These are phyloP conservation scores for Chrysopa pallens DNA, from an alignment of 1,140 invertebrate species.

Conservation along the genomic window DNA sequence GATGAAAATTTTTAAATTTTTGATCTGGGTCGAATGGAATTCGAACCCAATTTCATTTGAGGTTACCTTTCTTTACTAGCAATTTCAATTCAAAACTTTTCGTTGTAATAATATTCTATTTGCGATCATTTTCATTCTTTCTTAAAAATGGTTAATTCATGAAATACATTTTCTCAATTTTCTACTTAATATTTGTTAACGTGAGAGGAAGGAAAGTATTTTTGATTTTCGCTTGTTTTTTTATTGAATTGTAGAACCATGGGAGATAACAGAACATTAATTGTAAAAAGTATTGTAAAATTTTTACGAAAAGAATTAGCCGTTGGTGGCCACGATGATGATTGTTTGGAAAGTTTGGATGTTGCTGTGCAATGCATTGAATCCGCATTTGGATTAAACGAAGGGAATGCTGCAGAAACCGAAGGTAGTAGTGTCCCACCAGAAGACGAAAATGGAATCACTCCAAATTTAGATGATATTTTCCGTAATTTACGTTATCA, in stretches of 20 bases:
- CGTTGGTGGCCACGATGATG: conserved; percentile 22
- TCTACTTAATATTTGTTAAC: too few relatives aligned
- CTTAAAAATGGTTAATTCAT: too few relatives aligned
- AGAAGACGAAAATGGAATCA: conserved; percentile 2
- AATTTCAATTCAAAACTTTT: too few relatives aligned
- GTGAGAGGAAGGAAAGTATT: too few relatives aligned
- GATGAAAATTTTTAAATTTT: too few relatives aligned
- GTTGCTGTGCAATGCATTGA: conserved; percentile 63
- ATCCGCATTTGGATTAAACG: conserved; percentile 37
- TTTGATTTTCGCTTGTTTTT: too few relatives aligned
- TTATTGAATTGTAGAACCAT: not conserved
- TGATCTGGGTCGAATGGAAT: too few relatives aligned
- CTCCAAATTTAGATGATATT: not conserved
- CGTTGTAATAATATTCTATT: too few relatives aligned
- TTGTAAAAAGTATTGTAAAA: conserved; percentile 17
- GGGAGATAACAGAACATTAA: conserved; percentile 1
- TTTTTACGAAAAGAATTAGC: conserved; percentile 25
- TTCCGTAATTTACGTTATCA: not conserved
- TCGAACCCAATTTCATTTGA: too few relatives aligned
- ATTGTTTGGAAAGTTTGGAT: conserved; percentile 48
- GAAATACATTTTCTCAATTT: too few relatives aligned
- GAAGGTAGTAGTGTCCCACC: conserved; percentile 7
- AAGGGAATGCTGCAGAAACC: conserved; percentile 1
- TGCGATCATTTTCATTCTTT: too few relatives aligned
- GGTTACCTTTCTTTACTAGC: too few relatives aligned